Percentiles rank a stretch among this genome's conserved stretches.
Conservation (phyloP, 1,140 invertebrate genomes). For the Phymorhynchus buccinoides region DNA sequence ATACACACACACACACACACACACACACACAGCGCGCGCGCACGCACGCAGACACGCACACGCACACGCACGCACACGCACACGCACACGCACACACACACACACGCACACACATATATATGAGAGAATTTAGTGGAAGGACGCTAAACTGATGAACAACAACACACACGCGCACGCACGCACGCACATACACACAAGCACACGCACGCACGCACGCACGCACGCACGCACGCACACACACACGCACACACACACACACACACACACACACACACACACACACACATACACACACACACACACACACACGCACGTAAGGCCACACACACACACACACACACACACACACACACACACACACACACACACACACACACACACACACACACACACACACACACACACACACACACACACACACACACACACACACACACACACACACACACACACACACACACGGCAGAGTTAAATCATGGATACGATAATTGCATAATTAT, state of each 20-base stretch:
- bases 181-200: slow-evolving; percentile 10
- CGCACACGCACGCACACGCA: neutral
- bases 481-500: neutral
- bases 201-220: neutral
- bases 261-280: slow-evolving; percentile 6
- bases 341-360: neutral
- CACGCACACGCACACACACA: neutral
- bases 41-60: no score
- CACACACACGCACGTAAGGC: neutral
- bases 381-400: neutral
- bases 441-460: neutral
- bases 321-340: slow-evolving; percentile 9
- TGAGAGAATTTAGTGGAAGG: neutral
- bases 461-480: neutral
- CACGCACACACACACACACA: slow-evolving; percentile 8
- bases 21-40: no score
- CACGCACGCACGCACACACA: slow-evolving; percentile 2
- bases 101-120: neutral
- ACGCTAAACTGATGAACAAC: neutral
- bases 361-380: neutral
- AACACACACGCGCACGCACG: neutral
- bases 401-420: neutral
- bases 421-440: neutral
- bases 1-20: no score
- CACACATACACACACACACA: neutral